Evolutionary conservation across 2,113 vertebrate genomes (phyloP), one percentile per base, ranked within the genome.

Genomic region (Gobiocypris rarus): DNA sequence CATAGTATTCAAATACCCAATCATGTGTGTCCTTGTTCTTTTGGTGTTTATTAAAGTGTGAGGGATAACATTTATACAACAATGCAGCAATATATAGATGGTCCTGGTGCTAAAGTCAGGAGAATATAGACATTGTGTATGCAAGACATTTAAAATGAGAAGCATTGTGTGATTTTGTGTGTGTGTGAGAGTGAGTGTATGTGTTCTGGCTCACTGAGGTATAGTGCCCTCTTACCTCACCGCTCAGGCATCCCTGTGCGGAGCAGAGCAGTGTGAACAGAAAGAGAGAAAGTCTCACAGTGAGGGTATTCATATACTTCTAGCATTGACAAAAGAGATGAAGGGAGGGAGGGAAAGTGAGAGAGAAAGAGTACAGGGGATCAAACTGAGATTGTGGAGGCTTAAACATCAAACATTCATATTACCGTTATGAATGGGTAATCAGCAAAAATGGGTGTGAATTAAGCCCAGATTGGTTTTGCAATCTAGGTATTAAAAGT

Each of bases 281-380:
- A 91, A 90, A 93, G 93, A 93, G 93, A 92, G 90, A 83, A 81
- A 89, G 91, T 93, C 93, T 93, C 93, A 95, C 93, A 94, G 92
- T 93, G 93, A 90, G 93, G 90, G 92, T 91, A 95, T 95, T 95
- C 94, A 95, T 93, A 89, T 88, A 90, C 90, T 87, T 90, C 87
- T 92, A 82, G 77, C 83, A 86, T 79, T 93, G 92, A 89, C 90
- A 91, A 91, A 95, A 91, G 86, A 90, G 84, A 88, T 70, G 85
- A 86, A 90, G 85, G 89, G 70, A 85, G 86, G 89, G 84, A 81
- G 82, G 67, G 67, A 83, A 69, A 71, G 45, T n/a, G 83, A 86
- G 61, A 41, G 76, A 77, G 34, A 85, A 34, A 82, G 59, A 83
- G 75, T 22, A 70, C 48, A 69, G 34, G 41, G 74, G 9, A 34